These are phyloP conservation scores for Axea sp. DNA, from an alignment of 2,888 invertebrate genomes.

Conservation along the genomic window DNA sequence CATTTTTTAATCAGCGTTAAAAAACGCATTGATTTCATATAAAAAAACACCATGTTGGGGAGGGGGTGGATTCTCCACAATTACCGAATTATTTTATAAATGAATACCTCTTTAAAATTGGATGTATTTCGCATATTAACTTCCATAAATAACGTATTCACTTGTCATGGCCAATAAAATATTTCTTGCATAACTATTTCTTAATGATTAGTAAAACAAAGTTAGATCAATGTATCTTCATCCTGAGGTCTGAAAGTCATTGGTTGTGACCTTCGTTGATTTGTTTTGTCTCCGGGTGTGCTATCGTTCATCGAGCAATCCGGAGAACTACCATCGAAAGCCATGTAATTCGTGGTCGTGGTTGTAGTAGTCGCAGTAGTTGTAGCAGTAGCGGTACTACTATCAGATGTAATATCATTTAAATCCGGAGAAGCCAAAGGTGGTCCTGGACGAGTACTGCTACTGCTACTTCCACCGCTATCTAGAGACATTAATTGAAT, in stretches of 20 bases:
- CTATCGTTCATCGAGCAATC: slow-evolving; percentile 85
- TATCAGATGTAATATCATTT: slow-evolving; percentile 81
- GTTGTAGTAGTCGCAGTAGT: slow-evolving; percentile 71
- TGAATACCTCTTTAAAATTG: too few species aligned
- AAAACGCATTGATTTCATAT: too few species aligned
- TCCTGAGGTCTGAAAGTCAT: slow-evolving; percentile 90
- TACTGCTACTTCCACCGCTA: slow-evolving; percentile 75
- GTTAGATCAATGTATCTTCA: slow-evolving; percentile 91
- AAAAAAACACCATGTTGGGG: too few species aligned
- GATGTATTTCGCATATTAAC: too few species aligned
- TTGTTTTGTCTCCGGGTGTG: slow-evolving; percentile 80
- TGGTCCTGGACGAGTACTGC: slow-evolving; percentile 71
- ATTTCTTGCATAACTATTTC: slow-evolving; percentile 50
- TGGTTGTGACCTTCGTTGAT: slow-evolving; percentile 84
- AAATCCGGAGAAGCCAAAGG: slow-evolving; percentile 84
- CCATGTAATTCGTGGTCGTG: slow-evolving; percentile 79
- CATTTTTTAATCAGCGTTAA: too few species aligned
- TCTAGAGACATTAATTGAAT: slow-evolving; percentile 83
- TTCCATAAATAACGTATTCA: too few species aligned
- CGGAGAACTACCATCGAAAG: slow-evolving; percentile 81
- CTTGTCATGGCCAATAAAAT: too few species aligned
- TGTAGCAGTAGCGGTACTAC: slow-evolving; percentile 66
- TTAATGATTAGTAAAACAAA: slow-evolving; percentile 19
- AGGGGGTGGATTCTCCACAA: too few species aligned
- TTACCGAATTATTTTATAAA: too few species aligned